These are phyloP conservation scores for Eristalis intricaria DNA, from an alignment of 2,888 invertebrate species.

Conservation along the genomic window DNA sequence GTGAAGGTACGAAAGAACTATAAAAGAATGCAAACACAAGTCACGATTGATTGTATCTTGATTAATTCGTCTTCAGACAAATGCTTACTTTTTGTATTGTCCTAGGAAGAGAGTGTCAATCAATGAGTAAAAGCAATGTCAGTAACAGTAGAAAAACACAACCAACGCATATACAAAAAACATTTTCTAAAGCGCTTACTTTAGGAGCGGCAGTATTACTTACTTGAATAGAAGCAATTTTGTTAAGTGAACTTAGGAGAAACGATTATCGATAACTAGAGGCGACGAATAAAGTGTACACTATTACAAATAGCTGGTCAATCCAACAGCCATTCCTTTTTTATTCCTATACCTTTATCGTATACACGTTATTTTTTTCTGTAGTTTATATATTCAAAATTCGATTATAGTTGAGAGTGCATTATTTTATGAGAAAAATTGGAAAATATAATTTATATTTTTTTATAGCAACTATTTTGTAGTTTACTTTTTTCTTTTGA, in stretches of 20 bases:
- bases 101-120: not conserved
- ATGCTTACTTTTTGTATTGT: conserved; percentile 7
- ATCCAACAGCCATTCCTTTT: conserved; percentile 64
- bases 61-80: conserved; percentile 14
- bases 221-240: conserved; percentile 36
- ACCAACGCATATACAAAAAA: conserved; percentile 33
- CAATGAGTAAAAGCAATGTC: conserved; percentile 36
- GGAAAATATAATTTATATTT: conserved; percentile 62
- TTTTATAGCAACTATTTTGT: conserved; percentile 35
- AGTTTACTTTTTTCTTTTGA: not conserved
- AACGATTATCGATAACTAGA: conserved; percentile 39
- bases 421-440: conserved; percentile 50
- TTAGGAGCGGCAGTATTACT: conserved; percentile 70
- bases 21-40: conserved; percentile 57
- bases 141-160: conserved; percentile 17
- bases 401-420: conserved; percentile 34
- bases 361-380: conserved; percentile 34
- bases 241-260: conserved; percentile 32
- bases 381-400: conserved; percentile 50
- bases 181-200: conserved; percentile 50
- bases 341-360: conserved; percentile 44
- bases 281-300: conserved; percentile 30
- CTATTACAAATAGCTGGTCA: conserved; percentile 35
- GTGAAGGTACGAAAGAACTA: conserved; percentile 79
- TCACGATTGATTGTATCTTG: conserved; percentile 18